A percentile compares a stretch with the other conserved stretches of the same genome.
These are phyloP conservation scores for Cyanoramphus novaezelandiae DNA, from an alignment of 2,113 vertebrate species.

Conservation along the genomic window DNA sequence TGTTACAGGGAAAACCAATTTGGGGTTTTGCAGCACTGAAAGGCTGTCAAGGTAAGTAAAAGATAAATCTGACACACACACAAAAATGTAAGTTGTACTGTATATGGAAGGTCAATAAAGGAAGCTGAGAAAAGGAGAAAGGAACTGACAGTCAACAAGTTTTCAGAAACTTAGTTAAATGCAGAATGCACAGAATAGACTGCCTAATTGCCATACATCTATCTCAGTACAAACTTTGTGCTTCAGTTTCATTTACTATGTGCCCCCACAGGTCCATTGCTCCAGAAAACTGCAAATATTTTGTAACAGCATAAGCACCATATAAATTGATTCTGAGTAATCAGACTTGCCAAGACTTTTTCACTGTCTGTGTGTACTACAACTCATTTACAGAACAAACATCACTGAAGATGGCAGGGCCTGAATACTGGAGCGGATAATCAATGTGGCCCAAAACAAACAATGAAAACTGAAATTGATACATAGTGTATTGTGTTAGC, in stretches of 20 bases:
- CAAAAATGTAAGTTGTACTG: background rate
- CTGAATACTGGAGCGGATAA: background rate
- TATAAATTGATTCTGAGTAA: background rate
- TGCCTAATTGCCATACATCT: background rate
- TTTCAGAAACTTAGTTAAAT: background rate
- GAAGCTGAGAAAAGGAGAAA: background rate
- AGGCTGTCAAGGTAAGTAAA: background rate
- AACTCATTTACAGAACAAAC: conserved; percentile 12
- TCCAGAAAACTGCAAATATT: background rate
- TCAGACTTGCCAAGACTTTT: background rate
- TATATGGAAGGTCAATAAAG: background rate
- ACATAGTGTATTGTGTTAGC: background rate
- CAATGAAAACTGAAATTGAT: background rate
- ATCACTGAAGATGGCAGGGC: background rate
- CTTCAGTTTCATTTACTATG: background rate
- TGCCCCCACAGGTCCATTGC: background rate
- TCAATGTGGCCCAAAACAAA: background rate
- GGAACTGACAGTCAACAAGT: background rate
- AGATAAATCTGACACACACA: background rate
- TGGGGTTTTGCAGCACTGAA: background rate
- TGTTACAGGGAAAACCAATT: background rate
- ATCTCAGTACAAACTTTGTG: background rate
- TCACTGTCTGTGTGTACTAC: background rate
- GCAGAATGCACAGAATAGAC: background rate
- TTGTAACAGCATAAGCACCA: background rate